These are phyloP conservation scores for Psittacula cyanocephala DNA, from an alignment of 2,113 vertebrate genomes.

Conservation along the genomic window DNA sequence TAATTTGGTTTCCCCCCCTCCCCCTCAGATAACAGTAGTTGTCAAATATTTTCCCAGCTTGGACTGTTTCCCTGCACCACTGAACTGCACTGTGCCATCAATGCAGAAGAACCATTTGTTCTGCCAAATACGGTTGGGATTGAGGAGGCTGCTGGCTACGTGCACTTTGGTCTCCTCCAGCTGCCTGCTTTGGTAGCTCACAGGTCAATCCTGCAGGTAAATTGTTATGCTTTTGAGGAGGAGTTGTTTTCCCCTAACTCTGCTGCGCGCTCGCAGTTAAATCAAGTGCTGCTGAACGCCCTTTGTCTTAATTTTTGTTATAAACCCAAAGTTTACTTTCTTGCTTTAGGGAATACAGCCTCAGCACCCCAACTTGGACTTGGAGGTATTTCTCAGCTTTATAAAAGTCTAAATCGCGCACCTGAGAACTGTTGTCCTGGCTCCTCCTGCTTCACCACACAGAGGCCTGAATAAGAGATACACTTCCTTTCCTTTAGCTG, in stretches of 20 bases:
- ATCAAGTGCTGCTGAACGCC: neutral
- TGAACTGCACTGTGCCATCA: constrained; percentile 71
- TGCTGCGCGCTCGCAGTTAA: neutral
- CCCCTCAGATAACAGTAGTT: constrained; percentile 73
- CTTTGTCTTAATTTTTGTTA: neutral
- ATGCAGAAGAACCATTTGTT: constrained; percentile 74
- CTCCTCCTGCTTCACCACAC: neutral
- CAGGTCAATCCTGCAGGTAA: constrained; percentile 74
- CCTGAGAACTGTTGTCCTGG: neutral
- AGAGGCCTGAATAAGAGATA: rapidly evolving
- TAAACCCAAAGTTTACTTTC: neutral
- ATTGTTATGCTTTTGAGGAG: neutral
- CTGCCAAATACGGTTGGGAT: constrained; percentile 75
- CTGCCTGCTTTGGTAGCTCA: constrained; percentile 76
- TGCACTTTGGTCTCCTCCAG: constrained; percentile 75
- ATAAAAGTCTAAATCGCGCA: neutral
- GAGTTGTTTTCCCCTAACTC: neutral
- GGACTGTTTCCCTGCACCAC: constrained; percentile 83
- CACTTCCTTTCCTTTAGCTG: rapidly evolving
- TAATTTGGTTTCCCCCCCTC: neutral
- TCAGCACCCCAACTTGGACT: neutral
- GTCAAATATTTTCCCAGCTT: constrained; percentile 82
- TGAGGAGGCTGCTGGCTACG: constrained; percentile 74
- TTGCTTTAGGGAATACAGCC: neutral
- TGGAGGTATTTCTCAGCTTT: neutral